phyloP scores from a whole-genome alignment of 1,140 invertebrate genomes.

The Rhynchophorus ferrugineus region DNA sequence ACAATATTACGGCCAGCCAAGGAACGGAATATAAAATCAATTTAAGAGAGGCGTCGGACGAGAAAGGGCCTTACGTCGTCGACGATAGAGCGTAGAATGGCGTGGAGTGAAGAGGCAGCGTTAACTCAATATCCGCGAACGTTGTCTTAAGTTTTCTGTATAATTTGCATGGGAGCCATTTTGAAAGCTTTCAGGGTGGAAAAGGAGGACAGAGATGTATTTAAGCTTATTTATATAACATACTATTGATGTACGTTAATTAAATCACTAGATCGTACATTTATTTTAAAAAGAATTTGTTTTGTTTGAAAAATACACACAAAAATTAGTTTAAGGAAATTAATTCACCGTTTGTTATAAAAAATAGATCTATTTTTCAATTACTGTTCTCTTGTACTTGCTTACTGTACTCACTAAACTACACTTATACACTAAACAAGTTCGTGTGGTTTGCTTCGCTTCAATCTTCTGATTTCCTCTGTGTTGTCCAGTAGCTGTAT shows the following conservation, averaged over 20 bases:
- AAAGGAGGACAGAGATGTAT: slow-evolving; percentile 11
- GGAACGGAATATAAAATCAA: slow-evolving; percentile 23
- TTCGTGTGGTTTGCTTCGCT: too few relatives aligned
- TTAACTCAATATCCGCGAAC: slow-evolving; percentile 37
- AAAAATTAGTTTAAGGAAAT: too few relatives aligned
- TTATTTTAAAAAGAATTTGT: too few relatives aligned
- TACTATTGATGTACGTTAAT: neutral
- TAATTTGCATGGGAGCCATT: slow-evolving; percentile 39
- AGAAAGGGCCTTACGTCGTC: slow-evolving; percentile 16
- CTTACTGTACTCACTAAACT: too few relatives aligned
- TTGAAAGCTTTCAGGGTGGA: slow-evolving; percentile 32
- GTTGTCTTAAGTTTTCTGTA: slow-evolving; percentile 39
- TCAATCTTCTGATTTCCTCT: too few relatives aligned
- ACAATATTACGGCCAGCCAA: slow-evolving; percentile 22
- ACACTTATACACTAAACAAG: too few relatives aligned
- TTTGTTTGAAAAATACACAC: too few relatives aligned
- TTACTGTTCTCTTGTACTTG: too few relatives aligned
- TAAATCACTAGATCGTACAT: too few relatives aligned
- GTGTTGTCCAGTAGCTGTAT: too few relatives aligned
- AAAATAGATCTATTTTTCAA: too few relatives aligned
- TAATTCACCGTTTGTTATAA: too few relatives aligned
- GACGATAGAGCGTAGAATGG: slow-evolving; percentile 16
- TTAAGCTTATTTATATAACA: neutral
- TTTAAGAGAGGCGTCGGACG: slow-evolving; percentile 5
- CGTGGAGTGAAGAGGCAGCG: slow-evolving; percentile 24